Percentiles rank a stretch among this genome's conserved stretches.
phyloP scores from a whole-genome alignment of 2,113 vertebrate genomes.

The Anhinga rufa region DNA sequence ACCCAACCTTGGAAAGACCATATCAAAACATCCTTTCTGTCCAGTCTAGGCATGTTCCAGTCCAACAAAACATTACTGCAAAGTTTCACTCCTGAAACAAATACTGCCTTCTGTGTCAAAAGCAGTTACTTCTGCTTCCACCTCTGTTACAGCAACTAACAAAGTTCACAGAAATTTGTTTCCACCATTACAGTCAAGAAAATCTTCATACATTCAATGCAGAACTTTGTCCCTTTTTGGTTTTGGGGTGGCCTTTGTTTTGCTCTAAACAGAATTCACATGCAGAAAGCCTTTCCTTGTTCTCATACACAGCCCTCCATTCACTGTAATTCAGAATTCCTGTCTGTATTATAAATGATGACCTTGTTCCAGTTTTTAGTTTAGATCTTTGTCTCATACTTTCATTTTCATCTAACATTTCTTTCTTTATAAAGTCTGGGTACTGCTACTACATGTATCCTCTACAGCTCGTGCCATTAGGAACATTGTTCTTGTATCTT shows the following conservation, averaged over 20 bases:
- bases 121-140: neutral
- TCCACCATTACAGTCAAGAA: neutral
- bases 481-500: neutral
- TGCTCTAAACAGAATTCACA: neutral
- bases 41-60: neutral
- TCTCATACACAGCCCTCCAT: neutral
- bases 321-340: neutral
- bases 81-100: neutral
- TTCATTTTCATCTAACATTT: neutral
- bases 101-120: neutral
- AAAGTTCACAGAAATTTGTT: neutral
- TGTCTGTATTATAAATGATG: neutral
- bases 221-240: neutral
- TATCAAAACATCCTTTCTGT: constrained; percentile 1
- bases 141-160: neutral
- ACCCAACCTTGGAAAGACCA: constrained; percentile 1
- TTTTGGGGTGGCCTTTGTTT: neutral
- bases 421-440: neutral
- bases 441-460: neutral
- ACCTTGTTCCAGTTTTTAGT: neutral
- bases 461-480: neutral
- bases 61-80: neutral
- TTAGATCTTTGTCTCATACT: neutral
- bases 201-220: neutral
- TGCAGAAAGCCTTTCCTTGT: neutral